These are phyloP conservation scores for Orthosia incerta DNA, from an alignment of 2,888 invertebrate genomes.

Conservation along the genomic window DNA sequence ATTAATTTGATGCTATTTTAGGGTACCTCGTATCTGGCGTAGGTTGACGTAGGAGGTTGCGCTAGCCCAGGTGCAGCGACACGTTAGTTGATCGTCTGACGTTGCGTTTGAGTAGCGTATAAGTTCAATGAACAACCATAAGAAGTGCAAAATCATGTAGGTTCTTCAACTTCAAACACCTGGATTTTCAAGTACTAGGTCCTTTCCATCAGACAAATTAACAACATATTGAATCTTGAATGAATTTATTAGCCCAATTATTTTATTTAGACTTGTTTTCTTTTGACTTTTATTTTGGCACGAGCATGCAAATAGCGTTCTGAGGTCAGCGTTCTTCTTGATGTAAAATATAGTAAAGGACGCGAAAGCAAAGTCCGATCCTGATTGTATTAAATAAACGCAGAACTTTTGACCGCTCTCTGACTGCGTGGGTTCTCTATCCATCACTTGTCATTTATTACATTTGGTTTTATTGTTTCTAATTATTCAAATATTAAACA, in stretches of 20 bases:
- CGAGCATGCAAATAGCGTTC: neutral
- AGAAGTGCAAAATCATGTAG: neutral
- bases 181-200: neutral
- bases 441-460: conserved; percentile 36
- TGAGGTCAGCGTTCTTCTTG: conserved; percentile 3
- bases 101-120: neutral
- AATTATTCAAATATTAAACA: conserved; percentile 5
- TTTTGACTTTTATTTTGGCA: neutral
- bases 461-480: conserved; percentile 38
- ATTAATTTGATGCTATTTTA: neutral
- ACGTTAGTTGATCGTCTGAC: neutral
- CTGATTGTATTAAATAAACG: neutral
- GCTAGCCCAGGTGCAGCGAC: neutral
- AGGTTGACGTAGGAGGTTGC: neutral
- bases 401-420: conserved; percentile 18
- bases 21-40: neutral
- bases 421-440: conserved; percentile 3
- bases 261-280: neutral
- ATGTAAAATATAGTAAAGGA: neutral
- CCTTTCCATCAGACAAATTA: neutral
- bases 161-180: neutral
- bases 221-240: neutral
- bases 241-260: neutral
- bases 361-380: neutral
- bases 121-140: neutral